Base-by-base conservation (phyloP, 2,113 vertebrate genomes). In the Rhinolophus ferrumequinum region DNA sequence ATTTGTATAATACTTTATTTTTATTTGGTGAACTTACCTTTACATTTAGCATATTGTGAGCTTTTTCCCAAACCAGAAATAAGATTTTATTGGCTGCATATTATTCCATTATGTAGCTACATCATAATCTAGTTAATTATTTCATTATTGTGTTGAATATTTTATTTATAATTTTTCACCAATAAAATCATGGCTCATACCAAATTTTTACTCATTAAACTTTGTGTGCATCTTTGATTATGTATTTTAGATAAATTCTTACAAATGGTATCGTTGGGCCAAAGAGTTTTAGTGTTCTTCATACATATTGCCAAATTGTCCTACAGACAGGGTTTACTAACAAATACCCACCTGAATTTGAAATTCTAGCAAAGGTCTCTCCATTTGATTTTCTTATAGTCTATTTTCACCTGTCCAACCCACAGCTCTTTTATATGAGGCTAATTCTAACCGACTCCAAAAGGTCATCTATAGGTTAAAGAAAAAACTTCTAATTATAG, bases 21-120 rank as follows among this genome's bases (percentile, higher is more conserved):
- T 95, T 73, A 70, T 85, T 76, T 64, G 67, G 28, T 86, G 56
- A 67, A 2, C 47, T 92, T 85, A 76, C 28, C 6, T 92, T 94
- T 80, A 84, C 30, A 80, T 72, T 81, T 88, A 76, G 19, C 18
- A 80, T 84, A 58, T 76, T 67, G 35, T 54, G 19, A 84, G 10
- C 22, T 92, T 92, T 41, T 75, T 75, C 15, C 56, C n/a, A 76
- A 96, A 60, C 60, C 4, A 85, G 90, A 96, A 93, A 47, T 75
- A 76, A 95, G 35, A 38, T 79, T 80, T 70, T 52, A 41, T 28
- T 70, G 60, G 10, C 28, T 85, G 4, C 16, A 26, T 73, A 56
- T 79, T 62, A 82, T 47, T 86, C 41, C 33, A 33, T 73, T 76
- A 76, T 56, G 11, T 35, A 16, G 14, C 38, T 44, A 76, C 2